Base-by-base conservation (phyloP, 2,888 invertebrate species). In the Brassicogethes aeneus region DNA sequence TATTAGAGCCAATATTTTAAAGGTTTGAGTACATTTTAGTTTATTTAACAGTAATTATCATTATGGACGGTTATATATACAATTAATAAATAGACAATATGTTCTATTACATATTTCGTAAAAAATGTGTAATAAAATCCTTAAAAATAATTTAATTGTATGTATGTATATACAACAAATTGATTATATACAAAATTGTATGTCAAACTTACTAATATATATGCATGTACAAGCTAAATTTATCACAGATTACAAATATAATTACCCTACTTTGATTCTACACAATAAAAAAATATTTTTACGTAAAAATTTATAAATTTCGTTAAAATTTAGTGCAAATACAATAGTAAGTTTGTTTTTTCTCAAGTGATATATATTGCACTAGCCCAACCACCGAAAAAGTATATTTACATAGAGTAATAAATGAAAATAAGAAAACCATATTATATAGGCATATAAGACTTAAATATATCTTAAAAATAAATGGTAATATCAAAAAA, bases 361-460 rank as follows among this genome's bases (percentile, higher is more conserved):
- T 29, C 31, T 33, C 15, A 45, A 50, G 45, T 48, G 47, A 56
- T 48, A 52, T 47, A 48, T 68, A 66, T 68, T 68, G 68, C 68
- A 68, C 67, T 65, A 61, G 60, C 67, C 67, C 68, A 68, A 68
- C 68, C 68, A 68, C 68, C 68, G 54, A 53, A 56, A 56, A 50
- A 50, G 31, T 36, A 43, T 57, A 60, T 59, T 39, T 57, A 59
- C 55, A 59, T 7, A 23, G 23, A 7, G 5, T 23, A 23, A 23
- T 5, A 23, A 49, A 52, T 47, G 43, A 39, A 50, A 50, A 42
- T 43, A 30, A 50, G 46, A 13, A 47, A 35, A 38, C 40, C 44
- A 41, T 39, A 41, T 42, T 45, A 47, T 42, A 44, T 43, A 34
- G 29, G 40, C 8, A 36, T 14, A 40, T 7, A 32, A 37, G 17